Evolutionary conservation across 2,797 vertebrate genomes (phyloP), one percentile per base, ranked within the genome.

Genomic region (Podarcis siculus): DNA sequence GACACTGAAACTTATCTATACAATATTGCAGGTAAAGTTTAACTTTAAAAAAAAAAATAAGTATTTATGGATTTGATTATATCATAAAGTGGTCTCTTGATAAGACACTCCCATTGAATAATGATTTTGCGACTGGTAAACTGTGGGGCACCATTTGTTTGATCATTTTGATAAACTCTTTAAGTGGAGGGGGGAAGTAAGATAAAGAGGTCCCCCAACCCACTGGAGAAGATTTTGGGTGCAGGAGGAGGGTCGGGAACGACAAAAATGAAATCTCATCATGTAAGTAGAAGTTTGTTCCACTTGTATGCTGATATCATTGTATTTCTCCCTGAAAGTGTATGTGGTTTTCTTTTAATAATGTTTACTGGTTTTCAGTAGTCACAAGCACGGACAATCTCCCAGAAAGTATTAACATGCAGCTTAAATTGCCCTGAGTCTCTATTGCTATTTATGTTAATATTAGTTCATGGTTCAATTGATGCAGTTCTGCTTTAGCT

Each of bases 1-100:
- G 90, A 98, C 98, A 10, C 92, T 99, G 93, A 99, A 98, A 96
- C 98, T 99, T n/a, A 98, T 99, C 94, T 98, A 99, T 95, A 99
- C 99, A 71, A 97, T 99, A 95, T 96, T 99, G 83, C 99, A 99
- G 99, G 99, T 99, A 97, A 85, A 30, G 5, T 4, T 86, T 79
- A 79, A 55, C 66, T 83, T 82, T 86, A 42, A 42, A 9, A 64
- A 71, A 75, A 45, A 42, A 9, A 64, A 71, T 64, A 45, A 17
- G 66, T 73, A 72, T 91, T 90, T 83, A 90, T 79, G 39, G 84
- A 71, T 89, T 87, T 91, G 35, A 30, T 85, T 90, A 88, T 79
- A 23, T 49, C 42, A 1, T 49, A 71, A 61, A 88, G 17, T 35
- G 93, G 55, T 15, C 90, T 42, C 83, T 93, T 37, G 35, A 79